Base-by-base conservation (phyloP, 2,113 vertebrate species). In the Lampris incognitus region DNA sequence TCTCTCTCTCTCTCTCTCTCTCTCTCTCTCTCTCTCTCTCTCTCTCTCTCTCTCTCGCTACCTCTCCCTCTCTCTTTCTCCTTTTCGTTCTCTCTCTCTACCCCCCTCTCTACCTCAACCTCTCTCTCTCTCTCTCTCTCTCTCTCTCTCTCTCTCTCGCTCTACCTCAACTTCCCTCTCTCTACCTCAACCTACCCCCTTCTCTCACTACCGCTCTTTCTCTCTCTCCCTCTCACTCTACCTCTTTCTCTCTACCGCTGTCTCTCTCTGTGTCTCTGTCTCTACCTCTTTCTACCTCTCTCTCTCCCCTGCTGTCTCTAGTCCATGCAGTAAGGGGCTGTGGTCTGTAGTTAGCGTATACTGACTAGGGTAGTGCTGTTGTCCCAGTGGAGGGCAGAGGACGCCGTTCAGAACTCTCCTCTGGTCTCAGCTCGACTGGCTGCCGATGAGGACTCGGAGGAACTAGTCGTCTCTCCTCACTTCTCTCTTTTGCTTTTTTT, bases 291-390 rank as follows among this genome's bases (percentile, higher is more conserved):
- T 77, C 70, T 63, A 56, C 13, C 50, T 46, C 64, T 55, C 67
- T 48, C 59, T 84, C 63, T 44, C 61, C 46, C 62, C 68, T 3
- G 55, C 60, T 11, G 60, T 66, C 58, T 69, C 72, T 72, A 13
- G 9, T 38, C 64, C 48, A 51, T 76, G 79, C 68, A 41, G 37
- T 8, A 55, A 7, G 1, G 41, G 67, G 13, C 66, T 50, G 51
- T 24, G n/a, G 13, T 39, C 66, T 77, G 72, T 44, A 85, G 77
- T 80, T 56, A 67, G 61, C 72, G 65, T 76, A 60, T 69, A 50
- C 78, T 84, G 76, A 71, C 77, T 84, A 69, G 61, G 42, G 36
- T 66, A 81, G 85, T 74, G 86, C 59, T 87, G 63, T 78, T 50
- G 77, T 84, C 57, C 71, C 24, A 39, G 66, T 49, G 41, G 76